phyloP scores from a whole-genome alignment of 2,113 vertebrate species.

The Callipepla californica region DNA sequence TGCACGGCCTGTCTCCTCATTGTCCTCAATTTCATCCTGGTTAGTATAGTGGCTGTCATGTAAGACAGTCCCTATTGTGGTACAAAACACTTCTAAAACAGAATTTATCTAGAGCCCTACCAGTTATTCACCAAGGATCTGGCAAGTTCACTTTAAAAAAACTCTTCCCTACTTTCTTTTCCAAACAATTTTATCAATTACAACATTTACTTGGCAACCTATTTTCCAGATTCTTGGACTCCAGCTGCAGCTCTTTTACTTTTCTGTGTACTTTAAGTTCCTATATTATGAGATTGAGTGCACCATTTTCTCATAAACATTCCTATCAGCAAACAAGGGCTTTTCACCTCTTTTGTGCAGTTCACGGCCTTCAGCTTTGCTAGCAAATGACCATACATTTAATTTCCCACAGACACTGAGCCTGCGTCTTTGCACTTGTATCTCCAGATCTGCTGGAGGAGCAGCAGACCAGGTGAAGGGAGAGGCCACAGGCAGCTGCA shows the following conservation, averaged over 20 bases:
- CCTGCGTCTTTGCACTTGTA: not conserved
- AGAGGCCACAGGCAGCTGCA: not conserved
- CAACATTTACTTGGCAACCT: not conserved
- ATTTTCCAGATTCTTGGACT: not conserved
- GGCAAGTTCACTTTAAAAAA: not conserved
- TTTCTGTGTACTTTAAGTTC: not conserved
- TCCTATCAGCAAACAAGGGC: not conserved
- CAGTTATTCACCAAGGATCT: not conserved
- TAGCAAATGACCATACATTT: not conserved
- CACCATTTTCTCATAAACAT: not conserved
- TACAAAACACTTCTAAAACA: not conserved
- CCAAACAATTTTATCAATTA: not conserved
- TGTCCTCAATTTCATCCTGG: not conserved
- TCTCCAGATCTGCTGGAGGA: not conserved
- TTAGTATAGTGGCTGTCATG: not conserved
- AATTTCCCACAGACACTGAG: not conserved
- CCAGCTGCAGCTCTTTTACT: not conserved
- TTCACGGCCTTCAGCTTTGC: not conserved
- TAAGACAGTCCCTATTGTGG: not conserved
- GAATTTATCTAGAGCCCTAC: not conserved
- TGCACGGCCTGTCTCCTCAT: fast-evolving
- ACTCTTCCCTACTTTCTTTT: not conserved
- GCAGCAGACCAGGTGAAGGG: not conserved
- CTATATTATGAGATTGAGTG: not conserved
- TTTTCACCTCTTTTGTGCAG: not conserved